Evolutionary conservation across 2,888 invertebrate species (phyloP).

Genomic region (Pammene aurita): DNA sequence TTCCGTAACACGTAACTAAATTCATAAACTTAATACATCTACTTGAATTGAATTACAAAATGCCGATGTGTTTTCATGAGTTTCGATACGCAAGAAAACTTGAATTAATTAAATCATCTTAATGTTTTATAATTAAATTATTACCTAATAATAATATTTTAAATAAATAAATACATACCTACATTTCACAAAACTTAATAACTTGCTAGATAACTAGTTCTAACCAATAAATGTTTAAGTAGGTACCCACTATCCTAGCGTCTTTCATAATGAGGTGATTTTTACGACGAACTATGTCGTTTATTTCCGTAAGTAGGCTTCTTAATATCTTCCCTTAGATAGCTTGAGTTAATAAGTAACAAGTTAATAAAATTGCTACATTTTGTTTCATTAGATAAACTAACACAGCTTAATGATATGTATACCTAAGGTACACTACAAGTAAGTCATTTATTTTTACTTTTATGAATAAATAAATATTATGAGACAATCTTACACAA

Average conservation of each 20-base stretch:
- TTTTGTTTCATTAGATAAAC: constrained; percentile 6
- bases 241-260: neutral
- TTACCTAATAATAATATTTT: neutral
- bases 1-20: too few species aligned
- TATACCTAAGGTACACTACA: too few species aligned
- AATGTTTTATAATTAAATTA: neutral
- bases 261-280: constrained; percentile 23
- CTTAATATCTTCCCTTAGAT: constrained; percentile 3
- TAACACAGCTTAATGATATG: neutral
- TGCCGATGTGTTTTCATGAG: too few species aligned
- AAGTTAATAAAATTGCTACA: constrained; percentile 2
- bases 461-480: too few species aligned
- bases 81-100: too few species aligned
- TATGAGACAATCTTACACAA: too few species aligned
- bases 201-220: too few species aligned
- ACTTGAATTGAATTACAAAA: neutral
- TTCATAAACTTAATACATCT: neutral
- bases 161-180: too few species aligned
- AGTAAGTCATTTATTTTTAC: neutral
- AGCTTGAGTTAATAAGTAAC: neutral
- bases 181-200: too few species aligned
- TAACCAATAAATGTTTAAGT: neutral
- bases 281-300: constrained; percentile 24
- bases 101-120: neutral
- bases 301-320: constrained; percentile 11